phyloP scores from a whole-genome alignment of 2,113 vertebrate species.

The Hypanus sabinus region DNA sequence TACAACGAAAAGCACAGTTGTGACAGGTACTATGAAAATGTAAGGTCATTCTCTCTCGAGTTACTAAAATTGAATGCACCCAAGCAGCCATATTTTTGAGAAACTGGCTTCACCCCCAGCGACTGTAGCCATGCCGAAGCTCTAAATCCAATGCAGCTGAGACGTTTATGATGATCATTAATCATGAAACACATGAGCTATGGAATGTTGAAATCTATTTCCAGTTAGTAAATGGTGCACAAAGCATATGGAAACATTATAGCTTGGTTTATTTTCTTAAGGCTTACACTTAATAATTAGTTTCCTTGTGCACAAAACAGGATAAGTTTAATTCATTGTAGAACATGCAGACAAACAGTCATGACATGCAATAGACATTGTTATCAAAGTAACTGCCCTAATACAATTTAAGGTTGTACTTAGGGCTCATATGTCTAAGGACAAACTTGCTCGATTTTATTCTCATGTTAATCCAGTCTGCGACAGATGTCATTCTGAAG shows the following conservation, averaged over 20 bases:
- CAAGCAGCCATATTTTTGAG: background rate
- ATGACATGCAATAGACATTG: background rate
- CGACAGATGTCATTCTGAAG: no score
- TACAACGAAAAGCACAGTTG: background rate
- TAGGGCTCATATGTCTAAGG: no score
- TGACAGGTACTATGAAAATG: background rate
- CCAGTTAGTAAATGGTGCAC: background rate
- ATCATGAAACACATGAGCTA: background rate
- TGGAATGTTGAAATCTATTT: background rate
- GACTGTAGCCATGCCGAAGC: background rate
- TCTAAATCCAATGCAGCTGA: background rate
- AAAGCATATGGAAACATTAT: background rate
- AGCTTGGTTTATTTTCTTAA: slow-evolving; percentile 16
- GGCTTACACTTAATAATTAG: background rate
- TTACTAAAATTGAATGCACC: background rate
- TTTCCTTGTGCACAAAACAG: background rate
- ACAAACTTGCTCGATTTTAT: no score
- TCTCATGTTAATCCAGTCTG: no score
- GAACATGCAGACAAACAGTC: background rate
- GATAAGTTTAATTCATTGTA: slow-evolving; percentile 17
- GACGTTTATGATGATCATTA: background rate
- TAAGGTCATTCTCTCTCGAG: background rate
- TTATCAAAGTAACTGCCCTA: no score
- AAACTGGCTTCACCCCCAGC: background rate
- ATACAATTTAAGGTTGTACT: no score